A percentile compares a stretch with the other conserved stretches of the same genome.
These are phyloP conservation scores for Archivesica marissinica DNA, from an alignment of 1,140 invertebrate genomes.

Conservation along the genomic window DNA sequence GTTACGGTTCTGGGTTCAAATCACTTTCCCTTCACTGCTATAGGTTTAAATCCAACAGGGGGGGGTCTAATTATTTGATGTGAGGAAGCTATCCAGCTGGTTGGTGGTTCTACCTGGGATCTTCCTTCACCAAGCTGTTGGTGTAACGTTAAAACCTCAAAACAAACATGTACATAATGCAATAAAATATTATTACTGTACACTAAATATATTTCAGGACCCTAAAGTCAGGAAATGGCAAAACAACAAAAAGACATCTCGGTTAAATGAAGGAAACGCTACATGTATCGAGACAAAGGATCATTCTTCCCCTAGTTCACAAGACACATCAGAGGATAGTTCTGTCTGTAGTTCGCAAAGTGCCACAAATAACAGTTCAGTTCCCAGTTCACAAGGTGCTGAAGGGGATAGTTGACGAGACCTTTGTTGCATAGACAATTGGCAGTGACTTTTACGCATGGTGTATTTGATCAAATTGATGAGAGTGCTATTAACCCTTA, in stretches of 20 bases:
- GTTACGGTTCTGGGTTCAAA: too few relatives aligned
- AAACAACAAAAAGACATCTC: not conserved
- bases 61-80: too few relatives aligned
- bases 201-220: conserved; percentile 43
- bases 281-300: not conserved
- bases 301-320: not conserved
- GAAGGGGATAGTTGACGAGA: not conserved
- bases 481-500: too few relatives aligned
- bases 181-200: not conserved
- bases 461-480: too few relatives aligned
- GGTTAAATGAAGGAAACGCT: not conserved
- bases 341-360: not conserved
- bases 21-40: too few relatives aligned
- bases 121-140: too few relatives aligned
- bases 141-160: too few relatives aligned
- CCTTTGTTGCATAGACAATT: not conserved
- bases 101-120: too few relatives aligned
- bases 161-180: too few relatives aligned
- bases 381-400: not conserved
- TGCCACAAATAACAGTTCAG: not conserved
- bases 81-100: too few relatives aligned
- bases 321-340: not conserved
- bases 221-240: conserved; percentile 51
- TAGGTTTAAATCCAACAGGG: too few relatives aligned
- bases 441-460: not conserved